Evolutionary conservation across 2,888 invertebrate genomes (phyloP), one percentile per base, ranked within the genome.

Genomic region (Polyommatus icarus): DNA sequence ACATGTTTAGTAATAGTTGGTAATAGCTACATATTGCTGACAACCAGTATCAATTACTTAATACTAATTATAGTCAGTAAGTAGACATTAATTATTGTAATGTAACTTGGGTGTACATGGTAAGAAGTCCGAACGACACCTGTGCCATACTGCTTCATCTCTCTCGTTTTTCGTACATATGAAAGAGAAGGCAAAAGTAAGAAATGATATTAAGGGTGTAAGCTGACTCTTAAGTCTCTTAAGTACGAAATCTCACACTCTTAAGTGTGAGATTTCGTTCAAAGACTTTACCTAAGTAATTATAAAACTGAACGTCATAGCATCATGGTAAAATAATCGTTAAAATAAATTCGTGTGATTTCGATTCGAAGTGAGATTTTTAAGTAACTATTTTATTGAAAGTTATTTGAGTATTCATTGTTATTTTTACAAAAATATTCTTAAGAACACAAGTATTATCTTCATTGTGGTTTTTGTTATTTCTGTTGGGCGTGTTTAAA

Each of bases 331-430:
- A 67, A 29, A 67, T 29, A 67, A 29, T 32, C 67, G 29, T 15
- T 24, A 59, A 67, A 67, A 67, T 67, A 67, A 67, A 67, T 67
- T 32, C 67, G 29, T 29, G 67, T 67, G 12, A 67, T 29, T 67
- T 29, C 18, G 67, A 15, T 61, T 61, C 10, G 20, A 67, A 67
- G 18, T 29, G 29, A 67, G 15, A 67, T 29, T 67, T 24, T 15
- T 5, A 15, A 67, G 29, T 29, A 5, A 24, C 10, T 24, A 29
- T 29, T 61, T 24, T 29, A 29, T 24, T 1, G 1, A 67, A 67
- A 67, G 15, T 15, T 67, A 15, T 15, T 67, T 67, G 67, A 67
- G 67, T 67, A 67, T 67, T 67, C 10, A 12, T 24, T 67, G 12
- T 29, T 32, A 32, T 15, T 61, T 61, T 61, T 24, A 36, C 4